Percentiles rank a stretch among this genome's conserved stretches.
phyloP scores from a whole-genome alignment of 2,113 vertebrate genomes.

The Paratilapia polleni region DNA sequence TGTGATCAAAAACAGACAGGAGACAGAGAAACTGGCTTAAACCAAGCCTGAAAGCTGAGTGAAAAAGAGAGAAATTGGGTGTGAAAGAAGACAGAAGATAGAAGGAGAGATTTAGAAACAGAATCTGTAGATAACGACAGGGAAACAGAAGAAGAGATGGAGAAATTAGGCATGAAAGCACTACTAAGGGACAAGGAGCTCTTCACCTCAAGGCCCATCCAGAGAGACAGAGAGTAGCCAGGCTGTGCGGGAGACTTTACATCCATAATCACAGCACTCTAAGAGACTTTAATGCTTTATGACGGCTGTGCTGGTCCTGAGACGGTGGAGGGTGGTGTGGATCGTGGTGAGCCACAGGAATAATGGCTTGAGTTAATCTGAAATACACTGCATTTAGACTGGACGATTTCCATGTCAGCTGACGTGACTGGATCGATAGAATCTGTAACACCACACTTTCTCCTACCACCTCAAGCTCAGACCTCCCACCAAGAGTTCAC shows the following conservation, averaged over 20 bases:
- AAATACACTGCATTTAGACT: conserved; percentile 53
- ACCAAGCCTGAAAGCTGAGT: conserved; percentile 3
- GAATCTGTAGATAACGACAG: conserved; percentile 22
- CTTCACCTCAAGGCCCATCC: conserved; percentile 46
- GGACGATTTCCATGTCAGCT: conserved; percentile 53
- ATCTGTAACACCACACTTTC: conserved; percentile 34
- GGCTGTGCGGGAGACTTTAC: conserved; percentile 39
- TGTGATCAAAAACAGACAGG: not conserved
- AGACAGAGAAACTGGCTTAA: not conserved
- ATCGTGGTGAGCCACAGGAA: conserved; percentile 51
- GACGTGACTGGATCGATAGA: conserved; percentile 63
- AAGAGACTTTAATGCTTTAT: conserved; percentile 58
- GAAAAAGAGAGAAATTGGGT: conserved; percentile 1
- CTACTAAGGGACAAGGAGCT: conserved; percentile 24
- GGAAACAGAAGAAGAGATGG: conserved; percentile 23
- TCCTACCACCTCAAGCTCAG: conserved; percentile 45
- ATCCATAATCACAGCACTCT: conserved; percentile 62
- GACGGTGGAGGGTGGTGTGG: conserved; percentile 38
- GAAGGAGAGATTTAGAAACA: conserved; percentile 14
- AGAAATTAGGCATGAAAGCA: conserved; percentile 51
- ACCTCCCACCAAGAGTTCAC: conserved; percentile 47
- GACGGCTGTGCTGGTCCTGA: conserved; percentile 48
- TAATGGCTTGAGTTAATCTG: conserved; percentile 66
- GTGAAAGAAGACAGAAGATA: conserved; percentile 6
- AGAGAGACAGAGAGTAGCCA: conserved; percentile 25